These are phyloP conservation scores for Nomada hirtipes DNA, from an alignment of 2,888 invertebrate genomes.

Conservation along the genomic window DNA sequence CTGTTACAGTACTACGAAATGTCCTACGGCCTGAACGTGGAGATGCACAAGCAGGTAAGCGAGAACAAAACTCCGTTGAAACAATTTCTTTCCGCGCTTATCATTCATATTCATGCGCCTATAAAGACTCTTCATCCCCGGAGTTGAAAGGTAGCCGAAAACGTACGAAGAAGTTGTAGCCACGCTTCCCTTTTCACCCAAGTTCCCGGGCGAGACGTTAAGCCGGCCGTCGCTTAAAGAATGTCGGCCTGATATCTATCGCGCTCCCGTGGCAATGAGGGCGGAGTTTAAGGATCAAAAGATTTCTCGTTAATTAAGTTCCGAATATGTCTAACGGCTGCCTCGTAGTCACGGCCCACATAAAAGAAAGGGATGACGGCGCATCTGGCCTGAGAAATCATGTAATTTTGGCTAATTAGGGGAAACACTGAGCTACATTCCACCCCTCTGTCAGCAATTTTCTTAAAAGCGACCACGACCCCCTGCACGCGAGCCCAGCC, in stretches of 20 bases:
- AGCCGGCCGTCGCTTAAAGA: conserved; percentile 33
- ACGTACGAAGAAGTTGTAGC: neutral
- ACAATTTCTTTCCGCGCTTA: conserved; percentile 1
- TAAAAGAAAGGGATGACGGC: conserved; percentile 45
- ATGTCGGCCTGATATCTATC: conserved; percentile 55
- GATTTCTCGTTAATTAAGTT: conserved; percentile 63
- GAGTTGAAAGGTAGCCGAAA: conserved; percentile 16
- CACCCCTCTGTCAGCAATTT: conserved; percentile 75
- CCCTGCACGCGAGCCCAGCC: conserved; percentile 58
- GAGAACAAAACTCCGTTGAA: conserved; percentile 19
- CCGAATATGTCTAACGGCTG: conserved; percentile 25
- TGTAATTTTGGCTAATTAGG: conserved; percentile 77
- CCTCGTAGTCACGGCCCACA: conserved; percentile 23
- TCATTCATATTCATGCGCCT: conserved; percentile 10
- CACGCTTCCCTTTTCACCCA: neutral
- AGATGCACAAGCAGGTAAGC: conserved; percentile 97
- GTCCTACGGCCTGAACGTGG: conserved; percentile 97
- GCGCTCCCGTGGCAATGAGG: conserved; percentile 4
- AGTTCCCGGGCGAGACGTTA: conserved; percentile 16
- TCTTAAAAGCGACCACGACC: conserved; percentile 76
- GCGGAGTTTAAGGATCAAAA: conserved; percentile 56
- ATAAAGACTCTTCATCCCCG: conserved; percentile 17
- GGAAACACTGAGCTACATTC: conserved; percentile 63
- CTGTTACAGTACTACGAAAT: conserved; percentile 96
- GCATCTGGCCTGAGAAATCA: conserved; percentile 70